A percentile compares a stretch with the other conserved stretches of the same genome.
These are phyloP conservation scores for Nasonovia ribisnigri DNA, from an alignment of 2,888 invertebrate species.

Conservation along the genomic window DNA sequence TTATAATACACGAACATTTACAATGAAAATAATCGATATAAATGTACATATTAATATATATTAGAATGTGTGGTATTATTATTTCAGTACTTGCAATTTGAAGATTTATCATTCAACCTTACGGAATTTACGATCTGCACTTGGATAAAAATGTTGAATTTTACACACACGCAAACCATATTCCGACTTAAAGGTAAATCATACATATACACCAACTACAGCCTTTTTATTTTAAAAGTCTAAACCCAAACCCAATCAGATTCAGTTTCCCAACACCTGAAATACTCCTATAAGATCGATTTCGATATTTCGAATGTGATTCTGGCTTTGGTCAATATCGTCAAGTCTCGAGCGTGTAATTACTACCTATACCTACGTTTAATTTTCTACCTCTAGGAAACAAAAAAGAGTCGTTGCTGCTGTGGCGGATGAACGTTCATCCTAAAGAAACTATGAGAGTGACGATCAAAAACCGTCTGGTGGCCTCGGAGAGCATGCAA, in stretches of 20 bases:
- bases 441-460: constrained; percentile 44
- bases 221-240: neutral
- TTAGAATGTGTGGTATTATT: neutral
- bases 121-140: constrained; percentile 60
- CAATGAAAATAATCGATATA: neutral
- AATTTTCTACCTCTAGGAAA: constrained; percentile 6
- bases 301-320: neutral
- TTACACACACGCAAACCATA: constrained; percentile 52
- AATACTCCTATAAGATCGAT: neutral
- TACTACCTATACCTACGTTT: neutral
- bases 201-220: neutral
- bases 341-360: neutral
- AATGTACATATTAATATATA: neutral
- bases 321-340: neutral
- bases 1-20: neutral
- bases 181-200: constrained; percentile 50
- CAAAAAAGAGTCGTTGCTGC: constrained; percentile 16
- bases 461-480: constrained; percentile 46
- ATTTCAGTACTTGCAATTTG: constrained; percentile 51
- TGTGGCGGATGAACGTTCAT: constrained; percentile 42
- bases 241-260: neutral
- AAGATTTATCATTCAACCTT: constrained; percentile 45
- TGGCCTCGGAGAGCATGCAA: constrained; percentile 38
- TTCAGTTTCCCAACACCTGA: neutral
- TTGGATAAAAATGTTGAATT: constrained; percentile 46